Evolutionary conservation across 2,888 invertebrate species (phyloP).

Genomic region (Callyntrura sp.): DNA sequence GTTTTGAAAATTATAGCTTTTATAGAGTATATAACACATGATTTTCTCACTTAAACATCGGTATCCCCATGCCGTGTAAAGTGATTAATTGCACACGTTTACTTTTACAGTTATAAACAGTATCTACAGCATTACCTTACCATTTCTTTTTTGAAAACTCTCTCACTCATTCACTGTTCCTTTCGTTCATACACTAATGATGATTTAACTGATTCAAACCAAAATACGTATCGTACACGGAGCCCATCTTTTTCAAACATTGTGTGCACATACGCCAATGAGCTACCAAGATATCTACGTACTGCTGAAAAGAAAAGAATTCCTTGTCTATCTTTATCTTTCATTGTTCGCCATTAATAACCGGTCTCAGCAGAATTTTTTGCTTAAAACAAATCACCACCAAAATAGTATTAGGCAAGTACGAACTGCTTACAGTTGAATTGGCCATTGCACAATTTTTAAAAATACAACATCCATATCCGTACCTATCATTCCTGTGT

Average conservation of each 20-base stretch:
- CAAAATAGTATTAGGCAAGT: too few species aligned
- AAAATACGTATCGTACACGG: not conserved
- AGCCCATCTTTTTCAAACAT: not conserved
- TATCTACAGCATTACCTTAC: not conserved
- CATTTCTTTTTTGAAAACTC: not conserved
- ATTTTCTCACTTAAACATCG: too few species aligned
- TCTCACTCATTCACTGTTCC: slow-evolving; percentile 10
- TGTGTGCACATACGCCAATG: not conserved
- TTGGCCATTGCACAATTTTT: slow-evolving; percentile 27
- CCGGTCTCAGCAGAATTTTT: not conserved
- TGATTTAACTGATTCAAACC: not conserved
- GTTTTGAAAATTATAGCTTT: too few species aligned
- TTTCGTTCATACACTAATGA: slow-evolving; percentile 14
- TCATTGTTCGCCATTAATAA: slow-evolving; percentile 20
- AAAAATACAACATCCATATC: too few species aligned
- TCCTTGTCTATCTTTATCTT: not conserved
- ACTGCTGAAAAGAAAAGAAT: slow-evolving; percentile 17
- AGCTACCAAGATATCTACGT: not conserved
- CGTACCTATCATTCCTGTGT: too few species aligned
- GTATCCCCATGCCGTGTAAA: not conserved
- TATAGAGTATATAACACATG: too few species aligned
- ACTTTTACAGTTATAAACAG: not conserved
- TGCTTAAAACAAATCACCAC: not conserved
- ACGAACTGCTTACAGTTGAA: not conserved
- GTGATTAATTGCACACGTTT: slow-evolving; percentile 6